Evolutionary conservation across 2,888 invertebrate species (phyloP).

Genomic region (Mesorhabditis spiculigera): DNA sequence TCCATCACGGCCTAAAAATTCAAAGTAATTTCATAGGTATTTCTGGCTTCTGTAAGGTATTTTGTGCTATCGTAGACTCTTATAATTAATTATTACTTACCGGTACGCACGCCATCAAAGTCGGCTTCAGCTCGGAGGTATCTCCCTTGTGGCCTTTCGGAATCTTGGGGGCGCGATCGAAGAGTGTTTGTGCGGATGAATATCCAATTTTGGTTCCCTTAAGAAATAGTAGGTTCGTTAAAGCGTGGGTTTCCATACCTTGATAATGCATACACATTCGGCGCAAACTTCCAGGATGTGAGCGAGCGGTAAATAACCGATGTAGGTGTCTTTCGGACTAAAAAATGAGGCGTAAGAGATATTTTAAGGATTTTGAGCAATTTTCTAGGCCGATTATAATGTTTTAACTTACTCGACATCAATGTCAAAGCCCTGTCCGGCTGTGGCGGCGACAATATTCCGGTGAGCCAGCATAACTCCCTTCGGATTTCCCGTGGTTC

Average conservation of each 20-base stretch:
- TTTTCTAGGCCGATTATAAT: neutral
- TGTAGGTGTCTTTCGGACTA: conserved; percentile 71
- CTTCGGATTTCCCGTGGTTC: conserved; percentile 76
- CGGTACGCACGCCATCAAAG: conserved; percentile 92
- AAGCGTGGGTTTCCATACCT: conserved; percentile 13
- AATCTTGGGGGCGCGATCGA: conserved; percentile 77
- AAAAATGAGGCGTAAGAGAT: conserved; percentile 10
- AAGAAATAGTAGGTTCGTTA: neutral
- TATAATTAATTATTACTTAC: too few species aligned
- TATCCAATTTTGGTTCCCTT: conserved; percentile 81
- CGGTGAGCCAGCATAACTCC: conserved; percentile 62
- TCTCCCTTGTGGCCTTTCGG: conserved; percentile 91
- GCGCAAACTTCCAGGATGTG: conserved; percentile 93
- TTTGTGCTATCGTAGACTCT: too few species aligned
- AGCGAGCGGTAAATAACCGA: conserved; percentile 92
- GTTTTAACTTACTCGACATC: conserved; percentile 56
- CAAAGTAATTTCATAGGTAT: neutral
- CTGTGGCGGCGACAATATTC: conserved; percentile 62
- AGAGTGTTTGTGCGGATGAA: conserved; percentile 81
- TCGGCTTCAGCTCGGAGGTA: conserved; percentile 82
- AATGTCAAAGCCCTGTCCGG: conserved; percentile 61
- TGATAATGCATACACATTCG: conserved; percentile 62
- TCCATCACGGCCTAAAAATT: conserved; percentile 82
- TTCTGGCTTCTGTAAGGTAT: too few species aligned
- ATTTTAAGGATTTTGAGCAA: neutral